These are phyloP conservation scores for Watsonalla cultraria DNA, from an alignment of 2,888 invertebrate genomes.

Conservation along the genomic window DNA sequence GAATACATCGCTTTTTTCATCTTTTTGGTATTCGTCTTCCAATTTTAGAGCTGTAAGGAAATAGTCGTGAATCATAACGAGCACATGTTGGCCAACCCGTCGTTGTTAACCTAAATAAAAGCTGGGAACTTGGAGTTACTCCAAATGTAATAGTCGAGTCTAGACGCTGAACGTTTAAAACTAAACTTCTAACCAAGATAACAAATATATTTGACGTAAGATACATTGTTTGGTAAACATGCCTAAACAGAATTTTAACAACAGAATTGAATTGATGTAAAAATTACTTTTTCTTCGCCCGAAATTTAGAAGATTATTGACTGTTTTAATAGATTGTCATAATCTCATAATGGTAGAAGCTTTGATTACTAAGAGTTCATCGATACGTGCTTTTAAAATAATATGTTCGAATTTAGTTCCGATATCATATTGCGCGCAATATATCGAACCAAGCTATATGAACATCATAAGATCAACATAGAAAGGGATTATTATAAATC, in stretches of 20 bases:
- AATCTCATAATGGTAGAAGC: too few relatives aligned
- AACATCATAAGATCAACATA: too few relatives aligned
- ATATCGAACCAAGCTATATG: too few relatives aligned
- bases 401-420: too few relatives aligned
- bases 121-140: slow-evolving; percentile 40
- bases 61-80: slow-evolving; percentile 4
- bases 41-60: slow-evolving; percentile 74
- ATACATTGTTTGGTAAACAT: slow-evolving; percentile 1
- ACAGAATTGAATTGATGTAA: neutral
- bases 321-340: too few relatives aligned
- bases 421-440: too few relatives aligned
- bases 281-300: neutral
- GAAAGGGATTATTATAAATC: too few relatives aligned
- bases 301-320: too few relatives aligned
- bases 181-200: slow-evolving; percentile 4
- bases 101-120: slow-evolving; percentile 32
- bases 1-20: slow-evolving; percentile 60
- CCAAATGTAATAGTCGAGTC: slow-evolving; percentile 37
- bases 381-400: too few relatives aligned
- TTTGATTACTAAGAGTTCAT: too few relatives aligned
- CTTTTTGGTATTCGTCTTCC: slow-evolving; percentile 74
- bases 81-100: slow-evolving; percentile 7
- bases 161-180: slow-evolving; percentile 24
- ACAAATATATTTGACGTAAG: neutral
- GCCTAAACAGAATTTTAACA: neutral